Base-by-base conservation (phyloP, 1,140 invertebrate genomes). In the Polypedilum vanderplanki region DNA sequence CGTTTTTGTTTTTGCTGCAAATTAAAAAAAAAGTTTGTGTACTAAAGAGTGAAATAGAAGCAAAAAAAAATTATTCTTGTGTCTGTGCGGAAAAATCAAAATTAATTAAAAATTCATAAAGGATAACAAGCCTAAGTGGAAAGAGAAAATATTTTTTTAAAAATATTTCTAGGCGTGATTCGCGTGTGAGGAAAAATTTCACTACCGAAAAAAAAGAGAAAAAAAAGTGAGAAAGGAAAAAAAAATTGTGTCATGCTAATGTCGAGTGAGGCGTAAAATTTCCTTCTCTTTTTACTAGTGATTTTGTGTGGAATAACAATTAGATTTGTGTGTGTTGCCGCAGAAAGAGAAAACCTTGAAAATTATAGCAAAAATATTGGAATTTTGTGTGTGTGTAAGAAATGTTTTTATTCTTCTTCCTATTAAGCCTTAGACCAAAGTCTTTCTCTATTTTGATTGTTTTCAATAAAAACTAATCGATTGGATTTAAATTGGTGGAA, bases 1-100 rank as follows among this genome's bases (percentile, higher is more conserved):
- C 46, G 46, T 57, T 57, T 57, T 57, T 57, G 46, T 57, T 57
- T n/a, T 57, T n/a, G 46, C 46, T 57, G 46, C 46, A 57, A 57
- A 57, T 57, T 57, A n/a, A 57, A 15, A 57, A 57, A 57, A 46
- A 46, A n/a, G n/a, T n/a, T 33, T 33, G 24, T 33, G 24, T 33
- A 33, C 24, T 33, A n/a, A 57, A 57, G 46, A 57, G 12, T 12
- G n/a, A 57, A 57, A 57, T n/a, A 15, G n/a, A 57, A 57, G 15
- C 4, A 15, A 4, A 57, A 57, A 57, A 57, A 57, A 57, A 57
- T 12, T 46, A n/a, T 57, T 57, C 46, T 15, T n/a, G 15, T 57
- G n/a, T 57, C 46, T n/a, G 12, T n/a, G 12, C 12, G 15, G 15
- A 57, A 4, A 57, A 57, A 57, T n/a, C 4, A 12, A 57, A 57